Conservation (phyloP, 1,140 invertebrate genomes). For the Drosophila guanche region DNA sequence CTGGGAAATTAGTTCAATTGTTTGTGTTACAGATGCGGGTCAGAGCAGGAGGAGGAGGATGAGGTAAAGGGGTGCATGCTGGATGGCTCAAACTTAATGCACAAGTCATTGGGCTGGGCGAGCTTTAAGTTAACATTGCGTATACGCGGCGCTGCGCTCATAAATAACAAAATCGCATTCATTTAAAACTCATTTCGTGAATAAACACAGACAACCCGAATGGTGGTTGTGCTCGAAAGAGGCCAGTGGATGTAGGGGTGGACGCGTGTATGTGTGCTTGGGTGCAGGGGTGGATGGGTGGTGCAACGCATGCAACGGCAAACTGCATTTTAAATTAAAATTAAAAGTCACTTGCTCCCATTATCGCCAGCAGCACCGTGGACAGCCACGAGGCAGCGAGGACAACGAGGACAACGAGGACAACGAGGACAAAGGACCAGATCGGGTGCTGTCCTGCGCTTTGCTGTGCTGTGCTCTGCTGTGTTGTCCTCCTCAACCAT, state of each 20-base stretch:
- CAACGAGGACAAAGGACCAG: constrained; percentile 18
- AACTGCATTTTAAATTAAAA: constrained; percentile 83
- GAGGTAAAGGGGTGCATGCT: constrained; percentile 3
- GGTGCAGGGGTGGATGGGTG: background rate
- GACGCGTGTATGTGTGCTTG: background rate
- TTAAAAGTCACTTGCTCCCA: constrained; percentile 74
- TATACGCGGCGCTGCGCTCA: constrained; percentile 57
- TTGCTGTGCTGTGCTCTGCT: too few relatives aligned
- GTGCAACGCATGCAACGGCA: constrained; percentile 39
- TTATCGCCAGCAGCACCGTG: constrained; percentile 56
- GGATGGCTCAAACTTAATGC: constrained; percentile 16
- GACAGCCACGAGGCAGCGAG: constrained; percentile 27
- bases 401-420: constrained; percentile 16
- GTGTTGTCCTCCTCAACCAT: background rate
- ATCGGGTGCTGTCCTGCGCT: too few relatives aligned
- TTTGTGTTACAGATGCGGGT: constrained; percentile 31
- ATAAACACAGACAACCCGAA: constrained; percentile 53
- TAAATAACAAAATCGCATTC: constrained; percentile 81
- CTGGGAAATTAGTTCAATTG: constrained; percentile 63
- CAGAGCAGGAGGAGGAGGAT: background rate
- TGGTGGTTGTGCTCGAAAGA: background rate
- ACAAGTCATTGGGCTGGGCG: constrained; percentile 35
- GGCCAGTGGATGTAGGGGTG: background rate
- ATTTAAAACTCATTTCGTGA: constrained; percentile 80
- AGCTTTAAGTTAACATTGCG: constrained; percentile 53